These are phyloP conservation scores for Epirrhoe tristata DNA, from an alignment of 2,888 invertebrate genomes.

Conservation along the genomic window DNA sequence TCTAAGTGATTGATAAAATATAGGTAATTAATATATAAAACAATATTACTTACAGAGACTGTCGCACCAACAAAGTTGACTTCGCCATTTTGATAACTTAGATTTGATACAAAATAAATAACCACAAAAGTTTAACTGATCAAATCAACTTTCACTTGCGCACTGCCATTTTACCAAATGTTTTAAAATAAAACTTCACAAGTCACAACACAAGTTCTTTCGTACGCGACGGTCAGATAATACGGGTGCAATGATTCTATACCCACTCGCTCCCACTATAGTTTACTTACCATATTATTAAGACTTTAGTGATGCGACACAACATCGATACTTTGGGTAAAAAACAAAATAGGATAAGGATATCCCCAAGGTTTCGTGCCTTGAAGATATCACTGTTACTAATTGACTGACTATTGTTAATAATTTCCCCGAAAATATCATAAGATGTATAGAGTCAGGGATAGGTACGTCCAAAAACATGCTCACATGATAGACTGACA, in stretches of 20 bases:
- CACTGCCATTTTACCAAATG: constrained; percentile 35
- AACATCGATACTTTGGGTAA: constrained; percentile 28
- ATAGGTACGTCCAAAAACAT: too few species aligned
- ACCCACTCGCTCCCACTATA: constrained; percentile 50
- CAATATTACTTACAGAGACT: constrained; percentile 60
- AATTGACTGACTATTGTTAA: too few species aligned
- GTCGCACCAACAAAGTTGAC: constrained; percentile 57
- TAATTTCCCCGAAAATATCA: too few species aligned
- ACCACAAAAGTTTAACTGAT: constrained; percentile 31
- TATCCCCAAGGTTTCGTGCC: too few species aligned
- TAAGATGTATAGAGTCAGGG: too few species aligned
- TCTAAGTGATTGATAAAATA: background rate
- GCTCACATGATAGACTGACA: too few species aligned
- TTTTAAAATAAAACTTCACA: constrained; percentile 10
- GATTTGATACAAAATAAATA: constrained; percentile 26
- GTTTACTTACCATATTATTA: constrained; percentile 52
- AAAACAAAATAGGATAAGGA: too few species aligned
- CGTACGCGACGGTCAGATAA: constrained; percentile 54
- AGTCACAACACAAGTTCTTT: constrained; percentile 32
- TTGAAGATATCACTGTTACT: too few species aligned
- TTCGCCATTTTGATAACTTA: constrained; percentile 56
- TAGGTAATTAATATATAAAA: background rate
- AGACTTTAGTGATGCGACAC: constrained; percentile 54
- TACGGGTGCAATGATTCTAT: constrained; percentile 53
- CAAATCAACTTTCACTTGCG: constrained; percentile 44